Base-by-base conservation (phyloP, 2,888 invertebrate species). In the Aphidoletes aphidimyza region DNA sequence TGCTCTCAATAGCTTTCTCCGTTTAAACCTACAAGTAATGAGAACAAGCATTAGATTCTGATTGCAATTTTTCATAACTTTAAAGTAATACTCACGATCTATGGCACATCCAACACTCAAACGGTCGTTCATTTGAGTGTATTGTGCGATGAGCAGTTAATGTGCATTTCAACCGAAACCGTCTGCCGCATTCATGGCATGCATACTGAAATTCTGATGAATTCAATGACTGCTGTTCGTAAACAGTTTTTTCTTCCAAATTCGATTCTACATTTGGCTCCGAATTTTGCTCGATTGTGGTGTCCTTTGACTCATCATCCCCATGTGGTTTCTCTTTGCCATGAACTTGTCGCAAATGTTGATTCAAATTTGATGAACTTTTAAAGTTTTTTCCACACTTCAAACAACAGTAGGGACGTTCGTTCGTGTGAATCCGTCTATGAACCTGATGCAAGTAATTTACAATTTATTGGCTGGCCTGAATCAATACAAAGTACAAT, bases 351-450 rank as follows among this genome's bases (percentile, higher is more conserved):
- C 81, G 81, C 17, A 81, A 17, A 81, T 81, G 81, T 81, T 81
- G 81, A 37, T 81, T 81, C 26, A 81, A 37, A 81, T 81, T 81
- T 37, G 81, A 81, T n/a, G 81, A 81, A 81, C 81, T 81, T 22
- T 81, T 81, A 37, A 81, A 81, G n/a, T 81, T 22, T n/a, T 81
- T 81, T n/a, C 37, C 81, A 11, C 81, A 81, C n/a, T 81, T 81
- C 6, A 81, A 37, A 81, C 81, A 81, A n/a, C 36, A 36, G n/a
- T 37, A 81, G 6, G 81, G 81, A 0, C 81, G 37, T 30, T 81
- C 81, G n/a, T 81, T 81, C n/a, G 81, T 81, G 26, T 81, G 81
- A 14, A 37, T 81, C 37, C 81, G 37, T n/a, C 37, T 37, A 11
- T 81, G 81, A 8, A 81, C 81, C 69, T 69, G 54, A 54, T 14